phyloP scores from a whole-genome alignment of 2,888 invertebrate species.

The Apamea sordens region DNA sequence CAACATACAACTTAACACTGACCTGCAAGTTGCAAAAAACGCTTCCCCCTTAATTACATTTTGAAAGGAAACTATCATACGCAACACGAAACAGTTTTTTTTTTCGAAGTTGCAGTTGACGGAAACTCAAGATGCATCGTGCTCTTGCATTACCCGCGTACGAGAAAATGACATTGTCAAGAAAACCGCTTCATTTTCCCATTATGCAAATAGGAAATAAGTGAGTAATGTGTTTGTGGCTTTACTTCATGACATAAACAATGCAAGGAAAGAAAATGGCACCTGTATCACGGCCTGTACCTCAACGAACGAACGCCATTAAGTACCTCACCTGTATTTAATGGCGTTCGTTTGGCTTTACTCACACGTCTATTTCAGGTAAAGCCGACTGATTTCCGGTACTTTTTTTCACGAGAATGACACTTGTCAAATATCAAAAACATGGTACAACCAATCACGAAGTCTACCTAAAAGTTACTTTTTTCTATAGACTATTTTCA shows the following conservation, averaged over 20 bases:
- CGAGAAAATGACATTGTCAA: slow-evolving; percentile 13
- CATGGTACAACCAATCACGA: not conserved
- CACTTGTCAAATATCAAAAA: slow-evolving; percentile 1
- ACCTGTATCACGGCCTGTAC: too few relatives aligned
- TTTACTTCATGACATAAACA: slow-evolving; percentile 35
- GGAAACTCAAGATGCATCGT: slow-evolving; percentile 2
- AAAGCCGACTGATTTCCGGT: slow-evolving; percentile 13
- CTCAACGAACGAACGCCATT: too few relatives aligned
- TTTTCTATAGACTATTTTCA: not conserved
- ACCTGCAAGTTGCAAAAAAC: too few relatives aligned
- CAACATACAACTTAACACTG: too few relatives aligned
- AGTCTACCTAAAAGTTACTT: not conserved
- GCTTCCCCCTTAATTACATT: not conserved
- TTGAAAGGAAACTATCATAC: not conserved
- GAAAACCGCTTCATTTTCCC: slow-evolving; percentile 28
- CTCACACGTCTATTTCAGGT: slow-evolving; percentile 2
- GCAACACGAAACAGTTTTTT: not conserved
- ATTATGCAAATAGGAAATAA: slow-evolving; percentile 56
- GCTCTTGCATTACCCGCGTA: slow-evolving; percentile 2
- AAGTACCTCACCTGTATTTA: too few relatives aligned
- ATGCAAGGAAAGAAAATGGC: slow-evolving; percentile 34
- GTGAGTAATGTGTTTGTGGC: slow-evolving; percentile 11
- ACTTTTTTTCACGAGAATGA: slow-evolving; percentile 4
- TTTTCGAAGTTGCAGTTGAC: not conserved
- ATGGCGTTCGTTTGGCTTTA: not conserved